Percentiles rank a stretch among this genome's conserved stretches.
phyloP scores from a whole-genome alignment of 2,797 vertebrate genomes.

The Epinephelus malabaricus region DNA sequence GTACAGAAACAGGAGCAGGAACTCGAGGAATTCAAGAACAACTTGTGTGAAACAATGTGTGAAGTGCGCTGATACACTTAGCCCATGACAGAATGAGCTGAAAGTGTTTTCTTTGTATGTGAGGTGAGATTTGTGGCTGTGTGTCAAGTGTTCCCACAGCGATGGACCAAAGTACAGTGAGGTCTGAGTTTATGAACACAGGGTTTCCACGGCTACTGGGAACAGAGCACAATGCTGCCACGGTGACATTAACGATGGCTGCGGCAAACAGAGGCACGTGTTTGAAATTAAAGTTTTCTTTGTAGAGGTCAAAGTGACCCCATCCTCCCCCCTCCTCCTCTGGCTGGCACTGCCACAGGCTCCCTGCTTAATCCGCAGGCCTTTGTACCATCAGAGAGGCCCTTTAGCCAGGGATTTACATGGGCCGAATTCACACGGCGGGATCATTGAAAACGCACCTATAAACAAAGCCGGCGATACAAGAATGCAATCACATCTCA shows the following conservation, averaged over 20 bases:
- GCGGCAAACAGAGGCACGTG: slow-evolving; percentile 47
- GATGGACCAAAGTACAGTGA: slow-evolving; percentile 7
- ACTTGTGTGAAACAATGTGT: slow-evolving; percentile 25
- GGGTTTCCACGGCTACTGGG: slow-evolving; percentile 40
- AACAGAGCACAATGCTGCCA: slow-evolving; percentile 42
- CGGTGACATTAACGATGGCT: slow-evolving; percentile 25
- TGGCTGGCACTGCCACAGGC: slow-evolving; percentile 54
- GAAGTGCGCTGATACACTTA: slow-evolving; percentile 21
- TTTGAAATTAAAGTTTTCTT: slow-evolving; percentile 62
- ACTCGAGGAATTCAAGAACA: slow-evolving; percentile 53
- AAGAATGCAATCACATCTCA: slow-evolving; percentile 56
- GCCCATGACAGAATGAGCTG: slow-evolving; percentile 22
- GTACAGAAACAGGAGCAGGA: slow-evolving; percentile 52
- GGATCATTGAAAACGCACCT: slow-evolving; percentile 66
- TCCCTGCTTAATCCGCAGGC: slow-evolving; percentile 62
- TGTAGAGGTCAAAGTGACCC: slow-evolving; percentile 59
- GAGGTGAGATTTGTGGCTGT: slow-evolving; percentile 11
- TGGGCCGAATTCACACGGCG: slow-evolving; percentile 55
- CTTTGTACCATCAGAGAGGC: slow-evolving; percentile 68
- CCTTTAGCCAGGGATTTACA: slow-evolving; percentile 66
- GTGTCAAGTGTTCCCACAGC: slow-evolving; percentile 28
- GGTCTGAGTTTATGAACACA: slow-evolving; percentile 18
- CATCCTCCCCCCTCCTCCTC: not conserved
- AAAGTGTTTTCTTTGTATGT: slow-evolving; percentile 32
- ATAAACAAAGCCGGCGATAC: slow-evolving; percentile 65